Conservation (phyloP, 2,888 invertebrate genomes). For the Lobophora halterata region DNA sequence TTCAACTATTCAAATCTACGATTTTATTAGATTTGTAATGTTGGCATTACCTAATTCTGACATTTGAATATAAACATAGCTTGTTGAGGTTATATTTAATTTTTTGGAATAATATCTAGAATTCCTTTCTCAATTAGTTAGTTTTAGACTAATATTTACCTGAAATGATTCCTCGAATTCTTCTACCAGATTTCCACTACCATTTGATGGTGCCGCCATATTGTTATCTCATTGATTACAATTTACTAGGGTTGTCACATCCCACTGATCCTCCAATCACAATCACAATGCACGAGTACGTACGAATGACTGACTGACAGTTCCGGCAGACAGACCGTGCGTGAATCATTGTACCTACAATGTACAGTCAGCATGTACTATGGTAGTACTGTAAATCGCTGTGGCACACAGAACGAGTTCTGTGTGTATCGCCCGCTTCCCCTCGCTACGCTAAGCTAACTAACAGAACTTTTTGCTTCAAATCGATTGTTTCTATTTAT, state of each 20-base stretch:
- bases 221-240: constrained; percentile 25
- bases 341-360: no score
- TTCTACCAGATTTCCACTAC: constrained; percentile 92
- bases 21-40: constrained; percentile 48
- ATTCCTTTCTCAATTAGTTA: constrained; percentile 13
- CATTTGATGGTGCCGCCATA: constrained; percentile 91
- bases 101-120: constrained; percentile 19
- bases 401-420: no score
- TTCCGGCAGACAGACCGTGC: not conserved
- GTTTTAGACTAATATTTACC: constrained; percentile 65
- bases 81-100: constrained; percentile 50
- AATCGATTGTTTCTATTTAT: no score
- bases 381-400: no score
- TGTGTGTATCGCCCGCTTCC: no score
- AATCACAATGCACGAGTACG: not conserved
- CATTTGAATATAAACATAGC: constrained; percentile 43
- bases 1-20: constrained; percentile 53
- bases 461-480: no score
- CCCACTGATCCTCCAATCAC: no score
- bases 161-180: constrained; percentile 96
- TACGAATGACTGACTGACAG: not conserved
- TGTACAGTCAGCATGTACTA: no score
- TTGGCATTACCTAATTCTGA: constrained; percentile 62
- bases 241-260: constrained; percentile 31
- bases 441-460: no score